Conservation (phyloP, 2,113 vertebrate genomes). For the Sturnus vulgaris region DNA sequence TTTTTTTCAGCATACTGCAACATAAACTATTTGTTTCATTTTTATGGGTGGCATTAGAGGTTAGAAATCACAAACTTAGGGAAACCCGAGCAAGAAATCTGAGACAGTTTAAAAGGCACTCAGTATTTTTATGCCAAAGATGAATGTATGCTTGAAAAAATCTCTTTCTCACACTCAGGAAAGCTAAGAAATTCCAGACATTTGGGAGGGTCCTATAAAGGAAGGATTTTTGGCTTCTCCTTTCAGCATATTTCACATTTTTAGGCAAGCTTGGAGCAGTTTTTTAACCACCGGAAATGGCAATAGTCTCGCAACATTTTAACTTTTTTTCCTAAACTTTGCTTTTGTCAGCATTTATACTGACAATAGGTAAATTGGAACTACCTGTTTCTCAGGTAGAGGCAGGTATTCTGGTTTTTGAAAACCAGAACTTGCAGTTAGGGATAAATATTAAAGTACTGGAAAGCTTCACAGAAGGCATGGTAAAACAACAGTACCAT, state of each 20-base stretch:
- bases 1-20: background rate
- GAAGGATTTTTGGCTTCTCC: conserved; percentile 30
- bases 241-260: conserved; percentile 56
- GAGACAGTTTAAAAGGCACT: background rate
- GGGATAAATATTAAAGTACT: background rate
- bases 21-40: background rate
- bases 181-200: conserved; percentile 40
- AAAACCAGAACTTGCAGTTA: background rate
- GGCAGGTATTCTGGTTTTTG: background rate
- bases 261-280: conserved; percentile 24
- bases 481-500: background rate
- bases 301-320: background rate
- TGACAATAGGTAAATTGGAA: background rate
- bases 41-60: background rate
- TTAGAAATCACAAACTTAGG: background rate
- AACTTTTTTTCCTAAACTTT: background rate
- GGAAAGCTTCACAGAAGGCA: background rate
- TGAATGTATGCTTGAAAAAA: background rate
- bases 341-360: background rate
- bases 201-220: conserved; percentile 12
- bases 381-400: background rate
- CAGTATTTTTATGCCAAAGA: background rate
- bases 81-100: background rate
- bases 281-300: background rate
- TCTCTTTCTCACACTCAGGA: background rate